Evolutionary conservation across 1,140 invertebrate genomes (phyloP).

Genomic region (Pseudoatta argentina): DNA sequence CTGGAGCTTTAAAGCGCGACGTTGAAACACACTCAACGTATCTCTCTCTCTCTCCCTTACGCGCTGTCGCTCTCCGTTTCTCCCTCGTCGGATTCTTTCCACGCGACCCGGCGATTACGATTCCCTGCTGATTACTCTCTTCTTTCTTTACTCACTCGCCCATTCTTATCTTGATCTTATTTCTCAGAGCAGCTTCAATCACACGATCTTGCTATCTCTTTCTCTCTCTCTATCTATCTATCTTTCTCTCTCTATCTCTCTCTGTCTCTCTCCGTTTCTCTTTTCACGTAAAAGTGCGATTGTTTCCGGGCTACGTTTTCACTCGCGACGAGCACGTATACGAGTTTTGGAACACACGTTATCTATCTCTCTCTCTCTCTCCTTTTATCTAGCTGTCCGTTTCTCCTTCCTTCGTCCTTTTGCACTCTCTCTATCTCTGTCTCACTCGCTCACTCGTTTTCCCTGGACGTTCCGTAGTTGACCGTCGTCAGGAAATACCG

Average conservation of each 20-base stretch:
- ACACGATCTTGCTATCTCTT: background rate
- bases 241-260: constrained; percentile 18
- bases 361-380: constrained; percentile 40
- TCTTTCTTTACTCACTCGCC: background rate
- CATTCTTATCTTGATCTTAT: too few species aligned
- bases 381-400: constrained; percentile 29
- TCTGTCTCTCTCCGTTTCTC: background rate
- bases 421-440: constrained; percentile 5
- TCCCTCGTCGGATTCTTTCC: constrained; percentile 64
- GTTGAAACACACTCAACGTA: constrained; percentile 20
- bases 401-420: constrained; percentile 54
- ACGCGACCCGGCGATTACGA: constrained; percentile 47
- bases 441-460: background rate
- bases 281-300: constrained; percentile 22
- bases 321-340: constrained; percentile 22
- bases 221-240: constrained; percentile 4
- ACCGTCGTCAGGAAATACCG: constrained; percentile 1
- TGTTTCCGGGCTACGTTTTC: constrained; percentile 13
- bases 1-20: background rate
- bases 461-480: constrained; percentile 41
- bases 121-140: background rate
- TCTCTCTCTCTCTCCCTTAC: constrained; percentile 6
- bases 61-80: constrained; percentile 35
- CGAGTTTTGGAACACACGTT: constrained; percentile 45
- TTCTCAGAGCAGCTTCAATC: too few species aligned